A percentile compares a stretch with the other conserved stretches of the same genome.
These are phyloP conservation scores for Autographa pulchrina DNA, from an alignment of 2,888 invertebrate genomes.

Conservation along the genomic window DNA sequence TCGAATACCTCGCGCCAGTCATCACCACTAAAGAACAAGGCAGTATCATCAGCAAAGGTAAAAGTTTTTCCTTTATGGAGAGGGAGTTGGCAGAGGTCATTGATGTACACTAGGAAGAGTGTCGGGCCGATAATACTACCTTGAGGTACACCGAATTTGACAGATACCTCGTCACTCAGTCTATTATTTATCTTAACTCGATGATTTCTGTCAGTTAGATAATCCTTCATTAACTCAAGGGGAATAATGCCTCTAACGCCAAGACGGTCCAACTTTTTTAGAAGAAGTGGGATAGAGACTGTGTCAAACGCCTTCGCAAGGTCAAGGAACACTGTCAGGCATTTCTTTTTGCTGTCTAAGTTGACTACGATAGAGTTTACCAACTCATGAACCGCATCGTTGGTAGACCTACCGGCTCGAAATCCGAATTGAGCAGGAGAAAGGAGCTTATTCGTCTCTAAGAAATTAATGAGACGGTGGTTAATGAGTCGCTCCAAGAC, in stretches of 20 bases:
- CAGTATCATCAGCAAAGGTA: background rate
- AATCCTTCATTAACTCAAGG: background rate
- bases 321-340: background rate
- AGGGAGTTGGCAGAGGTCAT: background rate
- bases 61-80: background rate
- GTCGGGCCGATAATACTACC: background rate
- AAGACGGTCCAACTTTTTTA: background rate
- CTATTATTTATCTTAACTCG: background rate
- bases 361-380: background rate
- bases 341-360: background rate
- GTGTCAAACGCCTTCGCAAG: background rate
- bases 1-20: background rate
- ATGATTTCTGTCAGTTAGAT: background rate
- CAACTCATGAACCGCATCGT: background rate
- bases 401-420: background rate
- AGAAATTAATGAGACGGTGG: background rate
- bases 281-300: background rate
- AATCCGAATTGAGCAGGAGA: background rate
- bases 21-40: background rate
- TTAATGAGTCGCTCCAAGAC: conserved; percentile 11
- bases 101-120: background rate
- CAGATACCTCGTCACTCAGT: background rate
- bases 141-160: background rate
- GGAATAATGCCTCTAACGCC: background rate
- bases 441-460: conserved; percentile 3